Conservation (phyloP, 2,113 vertebrate genomes). For the Serranochromis macrocephalus region DNA sequence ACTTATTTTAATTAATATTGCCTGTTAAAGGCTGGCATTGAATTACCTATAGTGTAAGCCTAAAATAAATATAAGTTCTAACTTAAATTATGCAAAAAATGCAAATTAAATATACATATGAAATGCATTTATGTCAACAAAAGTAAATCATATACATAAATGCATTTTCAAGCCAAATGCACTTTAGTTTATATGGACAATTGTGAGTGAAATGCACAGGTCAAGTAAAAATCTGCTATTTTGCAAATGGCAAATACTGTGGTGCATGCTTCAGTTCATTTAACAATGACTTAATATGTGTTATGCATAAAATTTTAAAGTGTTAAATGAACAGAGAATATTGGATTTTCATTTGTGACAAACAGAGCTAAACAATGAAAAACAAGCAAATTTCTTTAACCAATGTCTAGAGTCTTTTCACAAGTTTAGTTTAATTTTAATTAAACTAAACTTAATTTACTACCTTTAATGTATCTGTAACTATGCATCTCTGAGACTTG, state of each 20-base stretch:
- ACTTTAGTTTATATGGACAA: background rate
- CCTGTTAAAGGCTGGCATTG: background rate
- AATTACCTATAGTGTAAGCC: background rate
- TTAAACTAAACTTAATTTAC: background rate
- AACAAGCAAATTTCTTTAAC: background rate
- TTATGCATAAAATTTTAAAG: background rate
- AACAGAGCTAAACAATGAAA: background rate
- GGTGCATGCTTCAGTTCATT: background rate
- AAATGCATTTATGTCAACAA: background rate
- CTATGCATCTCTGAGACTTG: background rate
- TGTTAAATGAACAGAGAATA: background rate
- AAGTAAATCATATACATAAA: background rate
- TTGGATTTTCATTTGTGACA: background rate
- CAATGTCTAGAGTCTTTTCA: background rate
- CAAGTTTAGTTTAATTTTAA: slow-evolving; percentile 60
- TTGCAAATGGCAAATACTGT: background rate
- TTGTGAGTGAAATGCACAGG: background rate
- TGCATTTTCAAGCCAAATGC: background rate
- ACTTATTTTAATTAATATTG: slow-evolving; percentile 55
- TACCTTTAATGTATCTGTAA: background rate
- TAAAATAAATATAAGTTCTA: background rate
- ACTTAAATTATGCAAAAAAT: background rate
- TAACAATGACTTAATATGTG: background rate
- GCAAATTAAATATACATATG: background rate
- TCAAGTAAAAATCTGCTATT: background rate